phyloP scores from a whole-genome alignment of 2,888 invertebrate genomes.

The Sphaeridia pumilis region DNA sequence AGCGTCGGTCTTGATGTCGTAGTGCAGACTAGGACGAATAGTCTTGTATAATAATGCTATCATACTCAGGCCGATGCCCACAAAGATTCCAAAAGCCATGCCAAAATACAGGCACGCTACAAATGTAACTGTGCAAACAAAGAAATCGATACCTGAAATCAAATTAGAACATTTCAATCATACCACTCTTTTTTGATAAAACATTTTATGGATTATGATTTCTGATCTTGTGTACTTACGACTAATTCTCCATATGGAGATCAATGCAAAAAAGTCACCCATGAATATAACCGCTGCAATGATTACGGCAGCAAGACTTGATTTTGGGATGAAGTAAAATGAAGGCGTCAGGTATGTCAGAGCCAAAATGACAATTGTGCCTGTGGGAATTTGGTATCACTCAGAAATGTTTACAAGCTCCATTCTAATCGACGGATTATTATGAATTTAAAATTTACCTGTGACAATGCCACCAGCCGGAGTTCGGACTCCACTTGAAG shows the following conservation, averaged over 20 bases:
- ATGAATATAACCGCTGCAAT: constrained; percentile 79
- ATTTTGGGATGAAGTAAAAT: constrained; percentile 72
- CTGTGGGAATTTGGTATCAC: constrained; percentile 43
- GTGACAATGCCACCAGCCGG: constrained; percentile 69
- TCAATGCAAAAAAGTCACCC: constrained; percentile 54
- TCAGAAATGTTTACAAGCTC: neutral
- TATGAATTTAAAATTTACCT: constrained; percentile 43
- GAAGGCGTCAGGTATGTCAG: constrained; percentile 71
- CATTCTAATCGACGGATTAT: neutral
- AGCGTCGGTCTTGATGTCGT: constrained; percentile 54
- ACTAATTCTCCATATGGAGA: constrained; percentile 64
- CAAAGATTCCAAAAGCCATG: constrained; percentile 73
- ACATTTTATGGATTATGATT: neutral
- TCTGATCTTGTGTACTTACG: constrained; percentile 46
- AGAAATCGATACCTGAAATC: constrained; percentile 63
- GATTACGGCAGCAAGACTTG: constrained; percentile 73
- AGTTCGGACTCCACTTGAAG: constrained; percentile 75
- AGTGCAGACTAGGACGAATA: constrained; percentile 67
- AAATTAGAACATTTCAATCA: neutral
- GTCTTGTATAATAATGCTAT: constrained; percentile 74
- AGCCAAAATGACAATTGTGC: constrained; percentile 64
- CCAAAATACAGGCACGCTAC: constrained; percentile 67
- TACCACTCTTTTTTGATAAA: neutral
- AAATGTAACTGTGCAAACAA: constrained; percentile 73
- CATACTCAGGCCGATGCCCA: constrained; percentile 68